Percentiles rank a stretch among this genome's conserved stretches.
These are phyloP conservation scores for Anas platyrhynchos DNA, from an alignment of 2,113 vertebrate species.

Conservation along the genomic window DNA sequence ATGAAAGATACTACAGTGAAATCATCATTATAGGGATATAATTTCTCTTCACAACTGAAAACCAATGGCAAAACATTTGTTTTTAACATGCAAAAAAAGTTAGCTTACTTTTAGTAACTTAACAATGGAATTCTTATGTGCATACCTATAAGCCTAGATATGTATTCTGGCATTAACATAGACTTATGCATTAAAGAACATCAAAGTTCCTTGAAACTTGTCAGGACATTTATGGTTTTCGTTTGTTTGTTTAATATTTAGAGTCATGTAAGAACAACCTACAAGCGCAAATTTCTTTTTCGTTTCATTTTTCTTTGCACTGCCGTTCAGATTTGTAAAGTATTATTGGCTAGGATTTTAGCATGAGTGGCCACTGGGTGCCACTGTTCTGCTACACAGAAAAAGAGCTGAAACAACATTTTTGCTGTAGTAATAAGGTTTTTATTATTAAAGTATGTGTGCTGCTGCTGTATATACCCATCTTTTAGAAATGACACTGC, in stretches of 20 bases:
- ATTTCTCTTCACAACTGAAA: neutral
- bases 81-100: neutral
- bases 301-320: neutral
- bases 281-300: neutral
- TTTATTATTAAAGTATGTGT: conserved; percentile 31
- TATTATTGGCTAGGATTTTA: conserved; percentile 27
- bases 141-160: neutral
- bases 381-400: conserved; percentile 64
- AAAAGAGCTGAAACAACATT: conserved; percentile 70
- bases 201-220: neutral
- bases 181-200: neutral
- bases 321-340: neutral
- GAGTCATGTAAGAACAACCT: neutral
- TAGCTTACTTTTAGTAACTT: neutral
- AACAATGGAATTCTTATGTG: neutral
- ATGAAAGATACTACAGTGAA: neutral
- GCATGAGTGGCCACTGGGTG: conserved; percentile 68
- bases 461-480: neutral
- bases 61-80: neutral
- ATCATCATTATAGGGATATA: neutral
- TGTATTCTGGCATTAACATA: neutral
- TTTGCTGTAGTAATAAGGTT: conserved; percentile 15
- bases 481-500: conserved; percentile 8
- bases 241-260: neutral
- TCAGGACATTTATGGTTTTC: neutral